phyloP scores from a whole-genome alignment of 2,797 vertebrate genomes.

The Anas flavirostris region DNA sequence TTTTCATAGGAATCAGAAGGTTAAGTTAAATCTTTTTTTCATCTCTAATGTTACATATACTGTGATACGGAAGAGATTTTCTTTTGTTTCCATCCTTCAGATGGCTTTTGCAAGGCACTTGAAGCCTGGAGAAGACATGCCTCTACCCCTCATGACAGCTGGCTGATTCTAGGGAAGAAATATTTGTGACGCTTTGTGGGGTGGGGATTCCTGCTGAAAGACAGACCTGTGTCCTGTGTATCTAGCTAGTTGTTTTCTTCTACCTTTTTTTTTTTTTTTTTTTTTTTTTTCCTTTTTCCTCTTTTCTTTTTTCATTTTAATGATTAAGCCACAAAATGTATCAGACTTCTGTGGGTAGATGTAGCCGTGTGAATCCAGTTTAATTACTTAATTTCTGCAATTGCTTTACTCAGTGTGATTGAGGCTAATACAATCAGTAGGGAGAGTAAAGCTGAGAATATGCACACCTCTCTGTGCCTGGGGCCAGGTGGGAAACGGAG shows the following conservation, averaged over 20 bases:
- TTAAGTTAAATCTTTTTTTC: not conserved
- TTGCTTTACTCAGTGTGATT: not conserved
- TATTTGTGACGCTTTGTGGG: not conserved
- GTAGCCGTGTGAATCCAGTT: not conserved
- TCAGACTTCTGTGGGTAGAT: not conserved
- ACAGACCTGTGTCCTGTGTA: not conserved
- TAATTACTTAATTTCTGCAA: not conserved
- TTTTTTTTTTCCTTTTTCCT: not conserved
- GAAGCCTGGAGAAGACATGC: not conserved
- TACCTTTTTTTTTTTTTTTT: not conserved
- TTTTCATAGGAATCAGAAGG: not conserved
- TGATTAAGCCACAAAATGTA: not conserved
- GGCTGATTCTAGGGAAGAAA: not conserved
- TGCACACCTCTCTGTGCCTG: not conserved
- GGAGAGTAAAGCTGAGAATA: not conserved
- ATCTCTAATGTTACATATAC: not conserved
- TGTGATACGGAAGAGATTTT: not conserved
- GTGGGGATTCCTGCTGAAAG: not conserved
- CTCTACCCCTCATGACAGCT: not conserved
- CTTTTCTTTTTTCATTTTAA: not conserved
- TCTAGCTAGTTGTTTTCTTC: not conserved
- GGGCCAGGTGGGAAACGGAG: not conserved
- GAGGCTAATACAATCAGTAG: not conserved
- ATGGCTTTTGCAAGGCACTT: not conserved
- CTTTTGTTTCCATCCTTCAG: not conserved